Conservation (phyloP, 2,888 invertebrate genomes). For the Elysia crispata region DNA sequence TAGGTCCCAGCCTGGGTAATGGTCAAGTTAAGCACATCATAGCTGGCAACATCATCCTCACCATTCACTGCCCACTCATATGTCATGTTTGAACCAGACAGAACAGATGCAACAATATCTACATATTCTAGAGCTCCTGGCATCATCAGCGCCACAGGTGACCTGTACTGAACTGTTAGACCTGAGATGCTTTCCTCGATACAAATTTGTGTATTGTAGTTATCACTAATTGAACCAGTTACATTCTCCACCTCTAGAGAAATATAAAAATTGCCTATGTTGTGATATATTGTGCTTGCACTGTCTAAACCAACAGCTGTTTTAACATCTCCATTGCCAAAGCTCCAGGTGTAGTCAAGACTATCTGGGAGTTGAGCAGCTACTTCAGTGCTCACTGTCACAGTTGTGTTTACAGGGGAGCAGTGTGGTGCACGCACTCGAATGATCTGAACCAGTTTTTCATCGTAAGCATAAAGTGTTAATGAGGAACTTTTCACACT, state of each 20-base stretch:
- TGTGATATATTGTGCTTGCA: constrained; percentile 38
- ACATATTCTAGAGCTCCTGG: not conserved
- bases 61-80: constrained; percentile 37
- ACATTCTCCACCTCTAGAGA: constrained; percentile 51
- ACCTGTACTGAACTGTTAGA: constrained; percentile 31
- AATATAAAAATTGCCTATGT: constrained; percentile 51
- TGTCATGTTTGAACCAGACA: constrained; percentile 35
- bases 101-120: constrained; percentile 31
- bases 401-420: constrained; percentile 9
- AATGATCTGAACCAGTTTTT: constrained; percentile 42
- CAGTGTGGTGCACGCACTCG: constrained; percentile 15
- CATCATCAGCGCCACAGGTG: constrained; percentile 34
- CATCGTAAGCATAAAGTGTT: constrained; percentile 48
- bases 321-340: constrained; percentile 49
- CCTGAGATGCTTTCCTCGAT: constrained; percentile 37
- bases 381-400: constrained; percentile 39
- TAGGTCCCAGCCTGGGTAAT: constrained; percentile 39
- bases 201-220: constrained; percentile 23
- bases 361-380: constrained; percentile 39
- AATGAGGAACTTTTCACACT: constrained; percentile 45
- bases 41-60: not conserved
- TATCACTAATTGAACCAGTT: constrained; percentile 6
- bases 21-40: constrained; percentile 29
- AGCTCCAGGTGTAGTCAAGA: constrained; percentile 44
- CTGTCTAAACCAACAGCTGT: constrained; percentile 18